Evolutionary conservation across 2,888 invertebrate genomes (phyloP), one percentile per base, ranked within the genome.

Genomic region (Hypolimnas misippus): DNA sequence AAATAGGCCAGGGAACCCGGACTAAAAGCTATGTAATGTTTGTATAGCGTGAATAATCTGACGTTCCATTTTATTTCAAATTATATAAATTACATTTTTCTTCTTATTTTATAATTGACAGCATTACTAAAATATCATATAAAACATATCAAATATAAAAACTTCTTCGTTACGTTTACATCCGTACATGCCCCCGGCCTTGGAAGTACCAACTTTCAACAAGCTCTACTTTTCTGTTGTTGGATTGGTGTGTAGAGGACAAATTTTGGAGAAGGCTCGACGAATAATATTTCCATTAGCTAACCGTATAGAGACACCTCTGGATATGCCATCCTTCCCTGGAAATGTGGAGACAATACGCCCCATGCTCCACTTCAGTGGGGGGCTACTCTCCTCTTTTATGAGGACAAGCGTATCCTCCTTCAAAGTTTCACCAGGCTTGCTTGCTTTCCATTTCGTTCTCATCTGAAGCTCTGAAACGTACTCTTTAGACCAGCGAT

Each of bases 371-470:
- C 71, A 72, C 10, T 62, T 66, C 14, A 72, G 38, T 0, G 70
- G 71, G 2, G 68, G 64, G 40, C 62, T 16, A 33, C 56, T 60
- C 33, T 65, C 25, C 25, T 69, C 69, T 33, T 71, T 69, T 16
- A 69, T 54, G 12, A 70, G 14, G 0, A 66, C 68, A 3, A 57
- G 3, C 1, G 29, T 29, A 5, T 17, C 16, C 17, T 1, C 4
- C 51, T 62, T 10, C 1, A 62, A 5, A 6, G 8, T 19, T 1
- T 29, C 44, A 1, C 10, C 35, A 25, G 19, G 17, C 14, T 17
- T 25, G n/a, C 5, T 58, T n/a, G n/a, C n/a, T n/a, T n/a, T n/a
- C 74, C 75, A 76, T 54, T 75, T 73, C 50, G n/a, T 49, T 33
- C 73, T n/a, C n/a, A 63, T 62, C 25, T 75, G 76, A n/a, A n/a